phyloP scores from a whole-genome alignment of 2,797 vertebrate species.

The Malurus splendens region DNA sequence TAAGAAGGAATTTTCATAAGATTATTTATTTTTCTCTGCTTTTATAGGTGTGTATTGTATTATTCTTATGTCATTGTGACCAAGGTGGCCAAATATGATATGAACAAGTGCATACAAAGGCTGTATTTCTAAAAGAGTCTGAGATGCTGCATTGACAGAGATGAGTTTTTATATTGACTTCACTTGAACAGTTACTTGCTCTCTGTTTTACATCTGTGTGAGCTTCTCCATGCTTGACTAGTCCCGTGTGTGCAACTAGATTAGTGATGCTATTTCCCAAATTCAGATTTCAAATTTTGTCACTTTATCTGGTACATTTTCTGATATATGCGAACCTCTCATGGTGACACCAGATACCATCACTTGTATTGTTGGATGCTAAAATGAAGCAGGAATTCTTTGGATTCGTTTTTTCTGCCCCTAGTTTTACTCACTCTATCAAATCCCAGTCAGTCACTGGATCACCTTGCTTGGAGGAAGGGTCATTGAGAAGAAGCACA shows the following conservation, averaged over 20 bases:
- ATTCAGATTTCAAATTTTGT: neutral
- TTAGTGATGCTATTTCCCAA: neutral
- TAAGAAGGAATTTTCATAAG: neutral
- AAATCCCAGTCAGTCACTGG: neutral
- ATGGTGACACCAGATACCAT: neutral
- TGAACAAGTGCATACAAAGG: neutral
- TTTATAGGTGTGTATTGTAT: neutral
- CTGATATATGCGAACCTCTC: neutral
- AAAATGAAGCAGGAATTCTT: neutral
- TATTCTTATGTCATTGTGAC: neutral
- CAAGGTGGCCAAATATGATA: neutral
- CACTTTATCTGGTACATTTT: neutral
- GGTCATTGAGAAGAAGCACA: neutral
- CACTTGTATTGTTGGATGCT: neutral
- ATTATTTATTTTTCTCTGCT: neutral
- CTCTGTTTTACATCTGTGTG: neutral
- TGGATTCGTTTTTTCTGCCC: neutral
- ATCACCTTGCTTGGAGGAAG: neutral
- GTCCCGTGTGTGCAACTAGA: fast-evolving
- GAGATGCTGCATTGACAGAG: neutral
- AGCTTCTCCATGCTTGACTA: neutral
- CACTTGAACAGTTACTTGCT: neutral
- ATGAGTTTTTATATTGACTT: neutral
- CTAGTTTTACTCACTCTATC: neutral
- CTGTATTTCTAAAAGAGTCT: neutral